phyloP scores from a whole-genome alignment of 2,888 invertebrate genomes.

The Bellardia bayeri region DNA sequence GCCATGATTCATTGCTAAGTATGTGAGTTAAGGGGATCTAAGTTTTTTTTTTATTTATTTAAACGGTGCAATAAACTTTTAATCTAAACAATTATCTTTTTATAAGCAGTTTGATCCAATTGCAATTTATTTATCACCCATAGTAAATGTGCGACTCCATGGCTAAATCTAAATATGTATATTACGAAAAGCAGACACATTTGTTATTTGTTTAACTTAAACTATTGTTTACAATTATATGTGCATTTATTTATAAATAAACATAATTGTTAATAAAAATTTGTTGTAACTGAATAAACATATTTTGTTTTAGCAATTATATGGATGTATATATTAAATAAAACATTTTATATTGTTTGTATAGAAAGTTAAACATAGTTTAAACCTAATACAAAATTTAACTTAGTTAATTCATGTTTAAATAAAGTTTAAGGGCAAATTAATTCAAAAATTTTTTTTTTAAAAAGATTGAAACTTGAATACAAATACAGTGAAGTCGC shows the following conservation, averaged over 20 bases:
- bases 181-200: background rate
- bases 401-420: no score
- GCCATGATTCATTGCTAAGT: slow-evolving; percentile 46
- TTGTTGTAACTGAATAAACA: background rate
- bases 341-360: no score
- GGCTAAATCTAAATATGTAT: no score
- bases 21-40: slow-evolving; percentile 14
- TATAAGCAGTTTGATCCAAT: slow-evolving; percentile 60
- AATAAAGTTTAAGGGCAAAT: no score
- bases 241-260: background rate
- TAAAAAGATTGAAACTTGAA: no score
- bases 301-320: no score
- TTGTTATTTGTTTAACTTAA: slow-evolving; percentile 1
- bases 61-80: slow-evolving; percentile 71
- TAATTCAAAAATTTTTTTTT: no score
- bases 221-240: slow-evolving; percentile 26
- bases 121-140: slow-evolving; percentile 14
- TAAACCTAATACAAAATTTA: no score
- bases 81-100: slow-evolving; percentile 62
- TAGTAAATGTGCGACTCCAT: background rate
- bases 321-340: no score
- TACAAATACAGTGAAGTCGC: no score
- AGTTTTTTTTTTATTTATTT: slow-evolving; percentile 35
- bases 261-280: slow-evolving; percentile 1
- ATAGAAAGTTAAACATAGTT: no score